A percentile compares a stretch with the other conserved stretches of the same genome.
These are phyloP conservation scores for Boulengeromyrus knoepffleri DNA, from an alignment of 2,113 vertebrate genomes.

Conservation along the genomic window DNA sequence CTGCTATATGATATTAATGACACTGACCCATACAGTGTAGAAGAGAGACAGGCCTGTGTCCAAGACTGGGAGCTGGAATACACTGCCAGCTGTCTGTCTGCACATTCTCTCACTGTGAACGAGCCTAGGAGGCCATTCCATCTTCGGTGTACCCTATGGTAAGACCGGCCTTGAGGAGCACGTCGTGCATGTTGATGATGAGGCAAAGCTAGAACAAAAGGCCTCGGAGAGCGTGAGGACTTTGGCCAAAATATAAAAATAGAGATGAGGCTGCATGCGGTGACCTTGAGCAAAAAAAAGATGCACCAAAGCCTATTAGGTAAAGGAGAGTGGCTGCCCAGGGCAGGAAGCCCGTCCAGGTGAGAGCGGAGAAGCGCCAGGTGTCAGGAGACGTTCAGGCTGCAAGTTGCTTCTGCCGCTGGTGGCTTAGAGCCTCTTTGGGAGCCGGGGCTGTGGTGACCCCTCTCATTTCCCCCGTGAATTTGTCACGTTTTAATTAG, in stretches of 20 bases:
- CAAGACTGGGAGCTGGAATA: neutral
- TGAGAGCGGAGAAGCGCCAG: neutral
- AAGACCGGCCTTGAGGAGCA: neutral
- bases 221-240: neutral
- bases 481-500: constrained; percentile 29
- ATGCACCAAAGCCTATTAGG: neutral
- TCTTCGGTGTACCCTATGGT: neutral
- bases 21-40: neutral
- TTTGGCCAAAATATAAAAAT: neutral
- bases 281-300: neutral
- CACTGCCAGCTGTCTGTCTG: neutral
- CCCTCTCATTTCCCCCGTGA: constrained; percentile 22
- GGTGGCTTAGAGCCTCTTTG: neutral
- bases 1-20: neutral
- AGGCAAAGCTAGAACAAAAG: neutral
- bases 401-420: neutral
- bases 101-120: neutral
- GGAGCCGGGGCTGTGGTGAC: constrained; percentile 16
- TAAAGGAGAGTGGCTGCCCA: neutral
- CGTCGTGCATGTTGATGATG: neutral
- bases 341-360: neutral
- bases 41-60: neutral
- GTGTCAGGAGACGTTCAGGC: neutral
- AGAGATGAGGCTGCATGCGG: neutral
- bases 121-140: neutral